These are phyloP conservation scores for Calcarius lapponicus DNA, from an alignment of 2,797 vertebrate species.

Conservation along the genomic window DNA sequence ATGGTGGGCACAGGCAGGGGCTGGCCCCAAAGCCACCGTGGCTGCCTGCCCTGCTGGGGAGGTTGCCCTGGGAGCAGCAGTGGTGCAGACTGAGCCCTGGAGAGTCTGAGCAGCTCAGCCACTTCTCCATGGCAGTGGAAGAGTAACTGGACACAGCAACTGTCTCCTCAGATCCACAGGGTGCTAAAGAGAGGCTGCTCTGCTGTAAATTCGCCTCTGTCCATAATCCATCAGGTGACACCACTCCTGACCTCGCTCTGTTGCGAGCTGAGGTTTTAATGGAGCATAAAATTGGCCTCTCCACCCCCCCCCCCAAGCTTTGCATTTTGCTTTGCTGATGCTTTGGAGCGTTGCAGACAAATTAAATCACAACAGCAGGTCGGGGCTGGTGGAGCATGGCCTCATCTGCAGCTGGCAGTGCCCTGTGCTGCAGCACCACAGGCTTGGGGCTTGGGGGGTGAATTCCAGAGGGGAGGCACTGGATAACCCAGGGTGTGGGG, in stretches of 20 bases:
- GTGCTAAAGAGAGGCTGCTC: neutral
- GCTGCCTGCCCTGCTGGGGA: neutral
- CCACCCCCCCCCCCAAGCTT: neutral
- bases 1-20: fast-evolving
- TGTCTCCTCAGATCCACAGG: neutral
- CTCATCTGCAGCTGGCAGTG: neutral
- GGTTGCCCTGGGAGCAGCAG: neutral
- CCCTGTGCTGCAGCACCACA: neutral
- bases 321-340: neutral
- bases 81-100: fast-evolving
- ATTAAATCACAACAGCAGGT: neutral
- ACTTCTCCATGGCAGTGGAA: neutral
- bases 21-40: fast-evolving
- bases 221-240: slow-evolving; percentile 27
- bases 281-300: slow-evolving; percentile 57
- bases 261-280: slow-evolving; percentile 14
- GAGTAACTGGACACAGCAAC: neutral
- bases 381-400: neutral
- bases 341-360: neutral
- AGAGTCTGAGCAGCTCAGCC: neutral
- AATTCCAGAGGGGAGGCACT: neutral
- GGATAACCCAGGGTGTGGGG: fast-evolving
- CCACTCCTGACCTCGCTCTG: neutral
- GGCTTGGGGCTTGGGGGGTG: neutral
- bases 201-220: neutral